Base-by-base conservation (phyloP, 2,797 vertebrate genomes). In the Neosalanx taihuensis region DNA sequence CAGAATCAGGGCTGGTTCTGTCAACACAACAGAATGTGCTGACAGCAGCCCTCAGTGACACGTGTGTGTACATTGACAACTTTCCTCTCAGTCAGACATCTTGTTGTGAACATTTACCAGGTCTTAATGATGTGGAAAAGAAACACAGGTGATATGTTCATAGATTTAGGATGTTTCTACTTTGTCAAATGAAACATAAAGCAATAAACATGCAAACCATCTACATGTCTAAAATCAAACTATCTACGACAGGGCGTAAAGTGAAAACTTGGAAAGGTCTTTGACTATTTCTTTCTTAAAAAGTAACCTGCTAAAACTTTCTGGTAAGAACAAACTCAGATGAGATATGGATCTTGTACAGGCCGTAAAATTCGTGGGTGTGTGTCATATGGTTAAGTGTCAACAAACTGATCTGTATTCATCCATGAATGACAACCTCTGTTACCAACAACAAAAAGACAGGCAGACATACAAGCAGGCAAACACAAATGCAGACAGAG, bases 21-120 rank as follows among this genome's bases (percentile, higher is more conserved):
- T 81, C 74, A 86, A 84, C 73, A 81, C 51, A 37, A 59, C 63
- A 30, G n/a, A 26, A 53, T 53, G 51, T n/a, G 51, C 4, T 17
- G 49, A n/a, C 37, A 41, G 37, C 33, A 6, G 35, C 10, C 41
- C 12, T 46, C 12, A 46, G 41, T 46, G 41, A 46, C 41, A 13
- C 41, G 3, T 18, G 30, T 53, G 65, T 67, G 23, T 66, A 67
- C 64, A 67, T 53, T 53, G 51, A 64, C 29, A 53, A 46, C 13
- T 3, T 31, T 31, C 6, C 26, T 17, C 15, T 56, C 4, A 53
- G 18, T 56, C 51, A 17, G 15, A 56, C 6, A 56, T 18, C 46
- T 26, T 53, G 51, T 49, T 20, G 12, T 46, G 26, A 51, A 53
- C 17, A 29, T 53, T 53, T 53, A 67, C 41, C 17, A 17, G 49